Evolutionary conservation across 2,113 vertebrate species (phyloP).

Genomic region (Grammomys surdaster): DNA sequence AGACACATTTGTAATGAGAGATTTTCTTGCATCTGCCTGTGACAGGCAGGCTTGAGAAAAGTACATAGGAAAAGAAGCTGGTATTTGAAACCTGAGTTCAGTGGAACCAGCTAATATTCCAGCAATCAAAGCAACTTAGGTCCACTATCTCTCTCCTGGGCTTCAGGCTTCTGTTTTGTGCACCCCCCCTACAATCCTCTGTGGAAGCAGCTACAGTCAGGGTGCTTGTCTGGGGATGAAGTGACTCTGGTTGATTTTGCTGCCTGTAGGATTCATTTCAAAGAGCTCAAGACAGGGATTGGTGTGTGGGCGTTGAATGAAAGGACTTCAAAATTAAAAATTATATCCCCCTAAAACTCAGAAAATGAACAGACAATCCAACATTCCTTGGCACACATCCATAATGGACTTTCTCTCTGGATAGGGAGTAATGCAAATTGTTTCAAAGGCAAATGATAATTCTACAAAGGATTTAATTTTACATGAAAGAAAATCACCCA

Average conservation of each 20-base stretch:
- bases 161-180: background rate
- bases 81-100: accelerated
- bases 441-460: slow-evolving; percentile 73
- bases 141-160: background rate
- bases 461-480: slow-evolving; percentile 85
- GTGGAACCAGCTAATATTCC: slow-evolving; percentile 58
- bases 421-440: slow-evolving; percentile 78
- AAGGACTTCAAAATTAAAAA: slow-evolving; percentile 79
- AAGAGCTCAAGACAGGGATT: slow-evolving; percentile 58
- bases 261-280: slow-evolving; percentile 77
- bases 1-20: slow-evolving; percentile 30
- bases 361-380: slow-evolving; percentile 68
- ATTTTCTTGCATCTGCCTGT: slow-evolving; percentile 41
- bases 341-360: slow-evolving; percentile 73
- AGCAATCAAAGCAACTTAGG: slow-evolving; percentile 26
- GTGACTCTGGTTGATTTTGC: slow-evolving; percentile 68
- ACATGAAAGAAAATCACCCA: slow-evolving; percentile 79
- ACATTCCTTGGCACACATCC: slow-evolving; percentile 77
- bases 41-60: slow-evolving; percentile 13
- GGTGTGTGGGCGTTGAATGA: slow-evolving; percentile 69
- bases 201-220: background rate
- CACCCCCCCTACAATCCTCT: background rate
- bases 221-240: slow-evolving; percentile 71
- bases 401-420: slow-evolving; percentile 59
- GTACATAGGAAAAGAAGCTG: background rate